phyloP scores from a whole-genome alignment of 2,888 invertebrate species.

The Empis livida region DNA sequence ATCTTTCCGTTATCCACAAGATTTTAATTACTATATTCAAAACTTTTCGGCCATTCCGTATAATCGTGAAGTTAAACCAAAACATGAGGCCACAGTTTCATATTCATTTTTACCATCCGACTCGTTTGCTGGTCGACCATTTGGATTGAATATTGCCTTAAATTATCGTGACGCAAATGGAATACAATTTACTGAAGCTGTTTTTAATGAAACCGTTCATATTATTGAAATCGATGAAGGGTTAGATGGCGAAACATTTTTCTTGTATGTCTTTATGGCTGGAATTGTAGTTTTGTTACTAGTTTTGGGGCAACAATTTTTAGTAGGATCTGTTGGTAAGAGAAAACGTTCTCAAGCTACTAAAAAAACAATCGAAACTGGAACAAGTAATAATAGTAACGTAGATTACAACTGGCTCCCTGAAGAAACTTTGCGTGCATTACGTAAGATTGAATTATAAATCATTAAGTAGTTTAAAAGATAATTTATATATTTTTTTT shows the following conservation, averaged over 20 bases:
- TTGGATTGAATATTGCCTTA: slow-evolving; percentile 86
- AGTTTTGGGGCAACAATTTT: slow-evolving; percentile 78
- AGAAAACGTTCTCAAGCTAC: slow-evolving; percentile 40
- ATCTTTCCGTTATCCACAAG: slow-evolving; percentile 97
- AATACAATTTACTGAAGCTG: slow-evolving; percentile 61
- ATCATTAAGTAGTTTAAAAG: background rate
- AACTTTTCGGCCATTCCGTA: slow-evolving; percentile 90
- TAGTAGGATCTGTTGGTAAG: slow-evolving; percentile 72
- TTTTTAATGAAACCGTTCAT: slow-evolving; percentile 95
- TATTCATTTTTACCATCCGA: slow-evolving; percentile 94
- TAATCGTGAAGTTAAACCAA: slow-evolving; percentile 76
- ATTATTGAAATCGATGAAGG: slow-evolving; percentile 95
- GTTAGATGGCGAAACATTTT: slow-evolving; percentile 96
- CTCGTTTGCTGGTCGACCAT: slow-evolving; percentile 91
- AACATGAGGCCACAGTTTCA: slow-evolving; percentile 85
- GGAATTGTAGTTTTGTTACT: slow-evolving; percentile 77
- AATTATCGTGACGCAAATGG: slow-evolving; percentile 71
- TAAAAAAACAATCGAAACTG: slow-evolving; percentile 70
- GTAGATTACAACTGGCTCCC: slow-evolving; percentile 99
- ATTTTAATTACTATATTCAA: slow-evolving; percentile 95
- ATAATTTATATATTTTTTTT: slow-evolving; percentile 25
- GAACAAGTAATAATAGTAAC: slow-evolving; percentile 76
- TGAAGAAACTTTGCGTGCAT: slow-evolving; percentile 68
- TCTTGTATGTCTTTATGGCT: slow-evolving; percentile 89
- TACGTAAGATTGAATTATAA: slow-evolving; percentile 50